Conservation (phyloP, 2,888 invertebrate species). For the Caenorhabditis imperialis region DNA sequence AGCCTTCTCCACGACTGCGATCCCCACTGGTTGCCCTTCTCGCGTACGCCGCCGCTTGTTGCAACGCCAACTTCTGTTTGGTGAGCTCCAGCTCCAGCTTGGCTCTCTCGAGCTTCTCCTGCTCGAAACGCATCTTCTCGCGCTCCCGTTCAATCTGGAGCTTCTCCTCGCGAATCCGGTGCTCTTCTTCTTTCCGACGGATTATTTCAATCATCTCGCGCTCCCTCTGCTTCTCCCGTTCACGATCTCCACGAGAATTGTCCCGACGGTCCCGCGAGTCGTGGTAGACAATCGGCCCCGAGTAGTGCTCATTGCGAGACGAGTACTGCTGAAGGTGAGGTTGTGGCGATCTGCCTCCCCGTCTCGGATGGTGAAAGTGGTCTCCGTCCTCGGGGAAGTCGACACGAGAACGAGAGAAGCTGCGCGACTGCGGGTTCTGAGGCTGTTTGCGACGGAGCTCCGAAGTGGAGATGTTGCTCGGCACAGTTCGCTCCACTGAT, state of each 20-base stretch:
- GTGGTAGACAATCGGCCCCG: too few relatives aligned
- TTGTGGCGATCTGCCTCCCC: too few relatives aligned
- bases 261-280: too few relatives aligned
- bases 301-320: too few relatives aligned
- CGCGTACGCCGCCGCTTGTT: slow-evolving; percentile 5
- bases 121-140: slow-evolving; percentile 82
- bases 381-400: too few relatives aligned
- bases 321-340: too few relatives aligned
- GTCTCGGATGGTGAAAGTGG: too few relatives aligned
- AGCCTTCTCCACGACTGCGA: slow-evolving; percentile 3
- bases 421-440: too few relatives aligned
- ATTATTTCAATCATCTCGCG: slow-evolving; percentile 85
- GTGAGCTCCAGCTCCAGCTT: slow-evolving; percentile 88
- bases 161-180: slow-evolving; percentile 89
- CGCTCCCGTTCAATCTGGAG: slow-evolving; percentile 80
- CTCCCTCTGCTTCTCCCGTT: background rate
- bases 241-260: too few relatives aligned
- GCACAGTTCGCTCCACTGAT: slow-evolving; percentile 34
- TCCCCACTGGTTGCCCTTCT: background rate
- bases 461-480: slow-evolving; percentile 46
- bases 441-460: slow-evolving; percentile 34
- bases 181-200: slow-evolving; percentile 86
- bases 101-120: slow-evolving; percentile 90
- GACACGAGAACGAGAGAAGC: too few relatives aligned
- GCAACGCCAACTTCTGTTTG: slow-evolving; percentile 37